Percentiles rank a stretch among this genome's conserved stretches.
Evolutionary conservation across 2,113 vertebrate species (phyloP).

Genomic region (Capra hircus): DNA sequence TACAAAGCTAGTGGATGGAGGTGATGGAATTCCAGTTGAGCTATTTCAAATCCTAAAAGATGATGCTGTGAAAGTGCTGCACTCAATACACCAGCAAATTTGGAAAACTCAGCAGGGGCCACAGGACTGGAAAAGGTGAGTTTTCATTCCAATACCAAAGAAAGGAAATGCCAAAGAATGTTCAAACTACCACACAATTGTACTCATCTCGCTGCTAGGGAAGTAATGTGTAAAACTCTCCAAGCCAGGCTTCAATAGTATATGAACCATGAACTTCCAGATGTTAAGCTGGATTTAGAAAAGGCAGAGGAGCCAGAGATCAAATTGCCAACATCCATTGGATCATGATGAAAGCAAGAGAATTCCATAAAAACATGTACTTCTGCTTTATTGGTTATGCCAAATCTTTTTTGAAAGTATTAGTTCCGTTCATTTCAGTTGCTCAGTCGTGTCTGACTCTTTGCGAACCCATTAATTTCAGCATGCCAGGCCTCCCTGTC

Average conservation of each 20-base stretch:
- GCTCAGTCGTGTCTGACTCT: no score
- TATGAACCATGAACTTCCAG: background rate
- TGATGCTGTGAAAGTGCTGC: background rate
- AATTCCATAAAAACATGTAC: background rate
- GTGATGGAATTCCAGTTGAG: background rate
- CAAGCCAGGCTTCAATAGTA: background rate
- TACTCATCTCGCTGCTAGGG: background rate
- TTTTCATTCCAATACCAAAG: background rate
- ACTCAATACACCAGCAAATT: background rate
- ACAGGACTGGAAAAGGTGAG: background rate
- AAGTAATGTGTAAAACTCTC: background rate
- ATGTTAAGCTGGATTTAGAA: background rate
- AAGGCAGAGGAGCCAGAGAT: background rate
- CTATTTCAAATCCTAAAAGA: background rate
- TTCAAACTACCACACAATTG: background rate
- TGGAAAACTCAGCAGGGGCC: background rate
- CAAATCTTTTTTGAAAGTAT: background rate
- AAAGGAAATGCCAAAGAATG: background rate
- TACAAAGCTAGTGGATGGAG: background rate
- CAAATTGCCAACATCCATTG: background rate
- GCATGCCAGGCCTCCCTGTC: no score
- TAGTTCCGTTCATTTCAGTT: no score
- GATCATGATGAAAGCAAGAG: background rate
- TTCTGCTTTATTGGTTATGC: background rate
- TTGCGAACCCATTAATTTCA: no score